Percentiles rank a stretch among this genome's conserved stretches.
phyloP scores from a whole-genome alignment of 1,140 invertebrate species.

The Cyphomyrmex costatus region DNA sequence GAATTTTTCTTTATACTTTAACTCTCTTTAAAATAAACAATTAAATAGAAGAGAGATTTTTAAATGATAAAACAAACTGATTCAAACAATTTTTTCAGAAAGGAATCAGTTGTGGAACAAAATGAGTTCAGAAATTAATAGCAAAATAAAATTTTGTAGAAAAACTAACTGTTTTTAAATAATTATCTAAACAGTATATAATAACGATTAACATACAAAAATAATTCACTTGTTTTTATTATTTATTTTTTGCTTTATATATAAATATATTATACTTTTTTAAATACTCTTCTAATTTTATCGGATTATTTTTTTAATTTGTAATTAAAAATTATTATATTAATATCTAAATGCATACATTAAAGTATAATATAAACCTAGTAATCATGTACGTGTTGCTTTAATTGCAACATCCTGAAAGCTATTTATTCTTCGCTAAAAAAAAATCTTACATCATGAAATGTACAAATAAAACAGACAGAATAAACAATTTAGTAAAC shows the following conservation, averaged over 20 bases:
- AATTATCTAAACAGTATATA: background rate
- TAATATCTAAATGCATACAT: background rate
- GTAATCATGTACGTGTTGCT: background rate
- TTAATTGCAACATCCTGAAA: background rate
- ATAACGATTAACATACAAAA: background rate
- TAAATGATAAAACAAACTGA: background rate
- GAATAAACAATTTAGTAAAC: background rate
- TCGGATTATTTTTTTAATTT: background rate
- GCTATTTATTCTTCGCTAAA: background rate
- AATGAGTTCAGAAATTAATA: slow-evolving; percentile 1
- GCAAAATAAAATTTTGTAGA: background rate
- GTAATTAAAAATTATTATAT: slow-evolving; percentile 7
- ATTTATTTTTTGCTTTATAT: background rate
- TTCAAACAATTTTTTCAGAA: background rate
- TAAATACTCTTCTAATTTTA: background rate
- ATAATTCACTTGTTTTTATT: background rate
- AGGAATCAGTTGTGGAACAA: background rate
- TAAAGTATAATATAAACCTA: background rate
- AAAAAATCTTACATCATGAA: background rate
- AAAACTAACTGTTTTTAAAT: background rate
- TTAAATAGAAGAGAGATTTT: background rate
- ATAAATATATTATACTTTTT: no score
- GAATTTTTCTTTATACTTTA: slow-evolving; percentile 9
- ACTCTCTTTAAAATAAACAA: background rate
- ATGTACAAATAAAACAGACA: background rate